Evolutionary conservation across 2,797 vertebrate genomes (phyloP).

Genomic region (Oryzias sinensis): DNA sequence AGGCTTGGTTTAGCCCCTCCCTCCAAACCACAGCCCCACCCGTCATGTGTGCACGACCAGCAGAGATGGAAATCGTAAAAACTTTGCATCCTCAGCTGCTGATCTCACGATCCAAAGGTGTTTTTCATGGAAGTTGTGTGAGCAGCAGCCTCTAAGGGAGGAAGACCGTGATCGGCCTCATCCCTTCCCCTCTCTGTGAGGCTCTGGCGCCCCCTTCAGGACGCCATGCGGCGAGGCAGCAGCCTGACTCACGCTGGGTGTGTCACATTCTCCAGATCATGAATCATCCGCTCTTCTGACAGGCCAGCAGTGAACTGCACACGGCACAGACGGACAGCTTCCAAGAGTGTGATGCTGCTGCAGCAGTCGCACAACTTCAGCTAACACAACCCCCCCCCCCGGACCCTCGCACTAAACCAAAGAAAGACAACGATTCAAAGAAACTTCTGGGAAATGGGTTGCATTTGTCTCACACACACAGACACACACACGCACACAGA

Average conservation of each 20-base stretch:
- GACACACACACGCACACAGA: neutral
- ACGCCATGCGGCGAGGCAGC: neutral
- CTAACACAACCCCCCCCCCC: slow-evolving; percentile 12
- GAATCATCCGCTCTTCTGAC: slow-evolving; percentile 1
- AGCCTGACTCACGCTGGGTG: neutral
- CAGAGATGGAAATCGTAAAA: too few relatives aligned
- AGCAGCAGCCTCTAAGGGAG: neutral
- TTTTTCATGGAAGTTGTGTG: too few relatives aligned
- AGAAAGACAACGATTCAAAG: slow-evolving; percentile 34
- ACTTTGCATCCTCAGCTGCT: too few relatives aligned
- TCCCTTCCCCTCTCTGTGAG: neutral
- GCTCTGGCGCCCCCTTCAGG: slow-evolving; percentile 38
- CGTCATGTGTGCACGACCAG: too few relatives aligned
- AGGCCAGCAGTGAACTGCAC: neutral
- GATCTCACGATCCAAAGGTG: too few relatives aligned
- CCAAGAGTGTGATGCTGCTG: neutral
- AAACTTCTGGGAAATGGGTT: slow-evolving; percentile 31
- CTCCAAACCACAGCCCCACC: too few relatives aligned
- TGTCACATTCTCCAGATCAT: slow-evolving; percentile 3
- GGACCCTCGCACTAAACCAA: slow-evolving; percentile 18
- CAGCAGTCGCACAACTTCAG: neutral
- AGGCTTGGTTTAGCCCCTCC: too few relatives aligned
- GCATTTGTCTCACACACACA: slow-evolving; percentile 4
- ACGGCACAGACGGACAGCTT: neutral
- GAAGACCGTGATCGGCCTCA: neutral